Base-by-base conservation (phyloP, 2,888 invertebrate genomes). In the Xylocampa areola region DNA sequence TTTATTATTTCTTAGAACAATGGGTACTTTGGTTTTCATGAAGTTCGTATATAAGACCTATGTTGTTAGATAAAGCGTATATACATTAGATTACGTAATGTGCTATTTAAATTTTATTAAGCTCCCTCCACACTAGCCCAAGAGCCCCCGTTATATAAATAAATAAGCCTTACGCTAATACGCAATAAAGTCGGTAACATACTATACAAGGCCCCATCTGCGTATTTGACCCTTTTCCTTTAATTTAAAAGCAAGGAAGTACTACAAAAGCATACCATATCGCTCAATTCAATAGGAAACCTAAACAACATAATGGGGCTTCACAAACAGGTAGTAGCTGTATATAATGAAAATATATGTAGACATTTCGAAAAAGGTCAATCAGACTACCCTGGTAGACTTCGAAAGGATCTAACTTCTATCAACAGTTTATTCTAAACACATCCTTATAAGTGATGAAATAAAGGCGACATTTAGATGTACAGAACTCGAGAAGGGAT, bases 361-460 rank as follows among this genome's bases (percentile, higher is more conserved):
- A 50, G 35, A 21, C 41, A 17, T 40, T 70, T 50, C 13, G 27
- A 39, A 67, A 55, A 74, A 63, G 60, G 63, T 48, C 49, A 37
- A 43, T 51, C 48, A 8, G 37, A 39, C 44, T 27, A 11, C 8
- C 5, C 8, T 17, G 10, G 40, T 10, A 49, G 51, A 4, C 50
- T 49, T 30, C 30, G 30, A 58, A 50, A 60, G 4, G 29, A 1
- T 14, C 1, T 29, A 68, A 37, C 14, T 52, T 11, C 4, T 7
- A 35, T 2, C 5, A 7, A 11, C 4, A 21, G 2, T 16, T 0
- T 25, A 54, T 0, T n/a, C 13, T 1, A 75, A 51, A 57, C 7
- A 11, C 13, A 39, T 0, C 53, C 35, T 2, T 59, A 58, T 5
- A 7, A 0, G 0, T 2, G 6, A 27, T 1, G 6, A 1, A 7